phyloP scores from a whole-genome alignment of 2,888 invertebrate species.

The Himalopsyche anomala region DNA sequence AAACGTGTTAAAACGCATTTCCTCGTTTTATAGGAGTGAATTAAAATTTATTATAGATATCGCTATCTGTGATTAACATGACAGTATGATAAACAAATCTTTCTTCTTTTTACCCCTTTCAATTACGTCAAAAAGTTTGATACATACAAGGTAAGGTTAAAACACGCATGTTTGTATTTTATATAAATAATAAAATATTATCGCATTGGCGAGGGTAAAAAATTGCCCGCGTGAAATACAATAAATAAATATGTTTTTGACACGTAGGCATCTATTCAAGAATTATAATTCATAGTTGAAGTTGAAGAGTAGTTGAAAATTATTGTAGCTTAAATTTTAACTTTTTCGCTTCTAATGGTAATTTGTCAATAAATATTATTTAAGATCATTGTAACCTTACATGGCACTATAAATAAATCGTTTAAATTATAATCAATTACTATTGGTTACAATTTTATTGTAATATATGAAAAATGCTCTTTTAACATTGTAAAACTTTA shows the following conservation, averaged over 20 bases:
- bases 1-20: too few species aligned
- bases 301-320: background rate
- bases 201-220: too few species aligned
- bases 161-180: too few species aligned
- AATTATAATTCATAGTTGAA: background rate
- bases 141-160: too few species aligned
- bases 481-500: background rate
- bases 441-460: conserved; percentile 5
- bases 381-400: conserved; percentile 13
- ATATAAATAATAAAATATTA: too few species aligned
- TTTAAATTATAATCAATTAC: background rate
- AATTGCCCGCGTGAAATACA: background rate
- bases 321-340: background rate
- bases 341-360: background rate
- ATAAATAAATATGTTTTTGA: conserved; percentile 1
- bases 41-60: too few species aligned
- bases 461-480: background rate
- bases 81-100: too few species aligned
- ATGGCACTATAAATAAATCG: conserved; percentile 35
- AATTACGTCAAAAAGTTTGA: too few species aligned
- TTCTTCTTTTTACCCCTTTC: too few species aligned
- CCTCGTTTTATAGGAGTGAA: too few species aligned
- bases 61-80: too few species aligned
- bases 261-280: background rate
- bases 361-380: conserved; percentile 35